Conservation (phyloP, 2,888 invertebrate genomes). For the Lucinisca nassula region DNA sequence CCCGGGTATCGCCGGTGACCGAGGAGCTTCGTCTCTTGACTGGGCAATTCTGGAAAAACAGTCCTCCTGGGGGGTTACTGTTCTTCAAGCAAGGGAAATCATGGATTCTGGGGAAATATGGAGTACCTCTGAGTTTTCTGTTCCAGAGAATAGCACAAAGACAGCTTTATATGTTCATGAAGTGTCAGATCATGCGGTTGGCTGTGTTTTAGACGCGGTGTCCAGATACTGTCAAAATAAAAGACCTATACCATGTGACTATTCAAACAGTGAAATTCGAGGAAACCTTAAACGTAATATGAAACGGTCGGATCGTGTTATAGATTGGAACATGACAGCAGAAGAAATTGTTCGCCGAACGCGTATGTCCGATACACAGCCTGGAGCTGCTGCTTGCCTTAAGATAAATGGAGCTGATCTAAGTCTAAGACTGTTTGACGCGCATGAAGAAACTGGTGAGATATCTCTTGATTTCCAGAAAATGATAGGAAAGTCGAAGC, state of each 20-base stretch:
- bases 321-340: slow-evolving; percentile 18
- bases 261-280: not conserved
- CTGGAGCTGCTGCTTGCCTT: not conserved
- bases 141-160: slow-evolving; percentile 40
- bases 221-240: not conserved
- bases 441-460: not conserved
- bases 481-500: slow-evolving; percentile 6
- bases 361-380: slow-evolving; percentile 26
- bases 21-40: slow-evolving; percentile 53
- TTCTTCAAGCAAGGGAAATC: slow-evolving; percentile 27
- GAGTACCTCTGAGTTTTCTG: slow-evolving; percentile 37
- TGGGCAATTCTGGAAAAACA: slow-evolving; percentile 28
- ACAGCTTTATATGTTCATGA: slow-evolving; percentile 31
- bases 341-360: not conserved
- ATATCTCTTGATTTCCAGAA: not conserved
- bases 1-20: slow-evolving; percentile 59
- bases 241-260: slow-evolving; percentile 9
- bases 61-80: slow-evolving; percentile 42
- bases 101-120: slow-evolving; percentile 51
- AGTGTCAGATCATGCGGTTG: not conserved
- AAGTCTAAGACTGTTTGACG: slow-evolving; percentile 5
- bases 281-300: not conserved
- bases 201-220: not conserved
- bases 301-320: not conserved
- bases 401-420: not conserved